Conservation (phyloP, 37 sponge, comb jelly and placozoan species). For the Agelas oroides region DNA sequence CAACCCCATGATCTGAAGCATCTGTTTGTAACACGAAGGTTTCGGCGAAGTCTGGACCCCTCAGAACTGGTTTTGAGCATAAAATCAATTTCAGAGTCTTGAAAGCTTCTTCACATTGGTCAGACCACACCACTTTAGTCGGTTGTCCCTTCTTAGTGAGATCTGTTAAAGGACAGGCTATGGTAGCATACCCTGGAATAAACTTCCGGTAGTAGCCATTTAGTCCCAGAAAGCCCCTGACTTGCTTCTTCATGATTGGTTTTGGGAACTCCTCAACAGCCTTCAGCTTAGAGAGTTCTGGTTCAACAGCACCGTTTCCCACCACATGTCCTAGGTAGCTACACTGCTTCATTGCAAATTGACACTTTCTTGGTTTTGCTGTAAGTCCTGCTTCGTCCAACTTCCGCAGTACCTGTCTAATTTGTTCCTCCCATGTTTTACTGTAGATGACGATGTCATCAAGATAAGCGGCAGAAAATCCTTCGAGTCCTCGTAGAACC, state of each 20-base stretch:
- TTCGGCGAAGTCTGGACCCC: conserved; percentile 20
- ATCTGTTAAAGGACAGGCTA: conserved; percentile 31
- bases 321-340: conserved; percentile 69
- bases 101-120: conserved; percentile 26
- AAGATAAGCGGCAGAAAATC: conserved; percentile 53
- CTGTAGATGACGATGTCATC: conserved; percentile 60
- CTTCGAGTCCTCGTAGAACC: conserved; percentile 24
- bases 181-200: conserved; percentile 40
- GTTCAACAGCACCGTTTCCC: conserved; percentile 38
- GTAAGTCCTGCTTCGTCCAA: conserved; percentile 50
- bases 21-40: conserved; percentile 55
- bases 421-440: conserved; percentile 45
- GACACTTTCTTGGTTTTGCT: conserved; percentile 56
- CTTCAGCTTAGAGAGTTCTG: conserved; percentile 47
- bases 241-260: conserved; percentile 49
- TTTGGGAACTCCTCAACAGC: conserved; percentile 22
- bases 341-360: conserved; percentile 43
- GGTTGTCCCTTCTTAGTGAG: conserved; percentile 41
- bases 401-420: conserved; percentile 46
- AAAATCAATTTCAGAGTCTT: conserved; percentile 33
- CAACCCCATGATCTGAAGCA: conserved; percentile 57
- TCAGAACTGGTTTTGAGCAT: conserved; percentile 32
- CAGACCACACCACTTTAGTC: conserved; percentile 27
- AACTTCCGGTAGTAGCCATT: conserved; percentile 61
- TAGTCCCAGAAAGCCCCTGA: conserved; percentile 50